Evolutionary conservation across 2,888 invertebrate species (phyloP), one percentile per base, ranked within the genome.

Genomic region (Xylota sylvarum): DNA sequence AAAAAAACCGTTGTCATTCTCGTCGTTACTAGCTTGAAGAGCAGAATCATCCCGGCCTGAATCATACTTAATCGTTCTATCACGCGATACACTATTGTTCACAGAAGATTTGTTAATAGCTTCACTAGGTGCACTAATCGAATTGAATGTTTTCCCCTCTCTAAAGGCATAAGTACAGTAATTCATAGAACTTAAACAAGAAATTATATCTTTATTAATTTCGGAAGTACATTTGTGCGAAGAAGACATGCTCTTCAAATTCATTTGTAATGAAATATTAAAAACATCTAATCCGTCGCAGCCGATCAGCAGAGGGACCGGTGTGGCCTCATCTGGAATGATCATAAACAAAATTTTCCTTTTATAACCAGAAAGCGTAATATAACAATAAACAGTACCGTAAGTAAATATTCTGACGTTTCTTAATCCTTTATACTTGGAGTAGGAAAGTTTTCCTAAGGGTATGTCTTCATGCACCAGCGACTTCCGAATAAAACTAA

Each of bases 391-490:
- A 14, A 50, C 2, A 23, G 10, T 60, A 73, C 60, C 50, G 27
- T 73, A 52, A 14, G 73, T 62, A 40, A 37, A 17, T 19, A 43
- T 27, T 65, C n/a, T n/a, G n/a, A n/a, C n/a, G n/a, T n/a, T n/a
- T n/a, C n/a, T n/a, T n/a, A n/a, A n/a, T n/a, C n/a, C n/a, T n/a
- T n/a, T n/a, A n/a, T n/a, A n/a, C n/a, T n/a, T n/a, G n/a, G n/a
- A n/a, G n/a, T n/a, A n/a, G n/a, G n/a, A n/a, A n/a, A n/a, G n/a
- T n/a, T n/a, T n/a, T n/a, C n/a, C n/a, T n/a, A n/a, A n/a, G n/a
- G n/a, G n/a, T n/a, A n/a, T n/a, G n/a, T n/a, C n/a, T n/a, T n/a
- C n/a, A n/a, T n/a, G n/a, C n/a, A n/a, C n/a, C n/a, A n/a, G n/a
- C n/a, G n/a, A n/a, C n/a, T n/a, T n/a, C n/a, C n/a, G n/a, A n/a